phyloP scores from a whole-genome alignment of 2,797 vertebrate species.

The Gambelia wislizenii region DNA sequence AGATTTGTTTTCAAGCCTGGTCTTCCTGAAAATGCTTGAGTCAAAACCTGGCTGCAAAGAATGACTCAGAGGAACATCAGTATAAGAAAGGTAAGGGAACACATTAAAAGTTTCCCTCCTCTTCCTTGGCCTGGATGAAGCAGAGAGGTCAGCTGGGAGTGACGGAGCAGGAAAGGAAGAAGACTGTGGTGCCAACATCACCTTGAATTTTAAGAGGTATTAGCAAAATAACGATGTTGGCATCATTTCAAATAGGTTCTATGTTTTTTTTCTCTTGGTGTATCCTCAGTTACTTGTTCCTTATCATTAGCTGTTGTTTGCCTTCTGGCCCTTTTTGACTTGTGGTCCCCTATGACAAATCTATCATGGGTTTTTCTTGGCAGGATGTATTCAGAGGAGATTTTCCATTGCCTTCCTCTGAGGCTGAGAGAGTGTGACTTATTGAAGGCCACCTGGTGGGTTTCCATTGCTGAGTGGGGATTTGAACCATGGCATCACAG shows the following conservation, averaged over 20 bases:
- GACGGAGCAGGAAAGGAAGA: conserved; percentile 23
- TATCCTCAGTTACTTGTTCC: too few relatives aligned
- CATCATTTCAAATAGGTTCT: conserved; percentile 27
- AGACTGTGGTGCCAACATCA: conserved; percentile 33
- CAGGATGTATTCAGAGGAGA: too few relatives aligned
- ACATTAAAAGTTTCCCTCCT: neutral
- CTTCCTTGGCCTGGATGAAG: conserved; percentile 7
- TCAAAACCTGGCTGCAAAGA: conserved; percentile 58
- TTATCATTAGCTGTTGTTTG: too few relatives aligned
- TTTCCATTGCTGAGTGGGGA: too few relatives aligned
- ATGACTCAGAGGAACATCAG: conserved; percentile 47
- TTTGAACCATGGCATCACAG: too few relatives aligned
- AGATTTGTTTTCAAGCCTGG: conserved; percentile 51
- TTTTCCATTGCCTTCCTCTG: too few relatives aligned
- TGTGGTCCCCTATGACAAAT: too few relatives aligned
- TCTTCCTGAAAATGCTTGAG: conserved; percentile 60
- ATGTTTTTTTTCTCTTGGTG: conserved; percentile 48
- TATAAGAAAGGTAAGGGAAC: neutral
- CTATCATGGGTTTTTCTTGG: too few relatives aligned
- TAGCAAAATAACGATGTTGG: conserved; percentile 42
- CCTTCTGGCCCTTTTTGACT: too few relatives aligned
- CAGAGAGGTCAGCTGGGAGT: conserved; percentile 8
- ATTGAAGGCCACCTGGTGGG: too few relatives aligned
- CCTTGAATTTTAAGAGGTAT: conserved; percentile 49
- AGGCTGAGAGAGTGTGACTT: too few relatives aligned